A percentile compares a stretch with the other conserved stretches of the same genome.
These are phyloP conservation scores for Anarsia innoxiella DNA, from an alignment of 2,888 invertebrate species.

Conservation along the genomic window DNA sequence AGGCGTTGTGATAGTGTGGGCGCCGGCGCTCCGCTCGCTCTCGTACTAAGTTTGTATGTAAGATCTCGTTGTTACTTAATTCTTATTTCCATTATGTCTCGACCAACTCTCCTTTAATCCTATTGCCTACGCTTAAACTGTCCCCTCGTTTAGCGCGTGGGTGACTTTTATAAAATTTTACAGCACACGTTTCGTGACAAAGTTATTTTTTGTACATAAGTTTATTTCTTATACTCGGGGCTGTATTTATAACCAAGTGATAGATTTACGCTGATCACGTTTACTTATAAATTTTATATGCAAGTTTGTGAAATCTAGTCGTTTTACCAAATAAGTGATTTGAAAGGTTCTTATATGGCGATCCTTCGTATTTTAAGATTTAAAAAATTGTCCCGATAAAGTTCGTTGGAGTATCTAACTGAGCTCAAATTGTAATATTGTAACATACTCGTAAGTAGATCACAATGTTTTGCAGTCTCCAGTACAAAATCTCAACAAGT, in stretches of 20 bases:
- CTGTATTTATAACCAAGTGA: constrained; percentile 8
- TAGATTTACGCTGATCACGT: constrained; percentile 6
- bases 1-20: too few species aligned
- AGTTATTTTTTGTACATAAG: constrained; percentile 8
- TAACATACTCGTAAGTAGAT: too few species aligned
- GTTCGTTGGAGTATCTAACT: too few species aligned
- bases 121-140: constrained; percentile 9
- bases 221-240: constrained; percentile 6
- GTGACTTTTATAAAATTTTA: constrained; percentile 3
- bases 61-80: constrained; percentile 27
- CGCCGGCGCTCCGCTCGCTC: background rate
- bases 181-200: constrained; percentile 3
- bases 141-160: background rate
- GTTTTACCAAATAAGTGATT: constrained; percentile 19
- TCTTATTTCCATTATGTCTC: constrained; percentile 15
- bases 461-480: too few species aligned
- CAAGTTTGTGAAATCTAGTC: constrained; percentile 20
- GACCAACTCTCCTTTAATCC: constrained; percentile 11
- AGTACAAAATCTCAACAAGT: too few species aligned
- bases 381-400: background rate
- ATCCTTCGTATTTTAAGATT: background rate
- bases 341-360: constrained; percentile 5
- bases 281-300: constrained; percentile 7
- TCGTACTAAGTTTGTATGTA: constrained; percentile 15
- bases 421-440: too few species aligned